Conservation (phyloP, 2,113 vertebrate species). For the Synchiropus splendidus region DNA sequence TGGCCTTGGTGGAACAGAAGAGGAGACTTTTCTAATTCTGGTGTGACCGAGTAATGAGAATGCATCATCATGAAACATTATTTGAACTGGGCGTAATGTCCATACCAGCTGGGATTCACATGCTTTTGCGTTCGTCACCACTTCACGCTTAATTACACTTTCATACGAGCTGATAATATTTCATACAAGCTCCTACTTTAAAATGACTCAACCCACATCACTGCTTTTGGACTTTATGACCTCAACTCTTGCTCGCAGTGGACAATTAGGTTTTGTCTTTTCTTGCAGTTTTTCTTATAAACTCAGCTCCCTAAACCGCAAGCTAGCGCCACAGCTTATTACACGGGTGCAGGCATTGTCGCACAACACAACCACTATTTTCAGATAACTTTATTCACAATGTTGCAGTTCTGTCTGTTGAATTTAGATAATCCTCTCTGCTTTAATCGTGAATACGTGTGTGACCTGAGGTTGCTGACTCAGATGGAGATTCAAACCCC, state of each 20-base stretch:
- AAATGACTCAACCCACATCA: conserved; percentile 41
- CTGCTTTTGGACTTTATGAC: conserved; percentile 24
- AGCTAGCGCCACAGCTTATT: conserved; percentile 25
- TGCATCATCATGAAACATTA: too few relatives aligned
- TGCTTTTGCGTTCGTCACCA: conserved; percentile 38
- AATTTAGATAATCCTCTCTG: too few relatives aligned
- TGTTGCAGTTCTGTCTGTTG: too few relatives aligned
- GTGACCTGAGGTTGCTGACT: conserved; percentile 33
- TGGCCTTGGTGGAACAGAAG: too few relatives aligned
- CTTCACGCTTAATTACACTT: conserved; percentile 28
- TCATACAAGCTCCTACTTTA: conserved; percentile 26
- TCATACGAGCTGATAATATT: conserved; percentile 35
- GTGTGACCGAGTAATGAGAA: too few relatives aligned
- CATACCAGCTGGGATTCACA: conserved; percentile 23
- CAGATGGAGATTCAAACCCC: conserved; percentile 37
- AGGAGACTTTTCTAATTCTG: too few relatives aligned
- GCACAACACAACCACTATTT: conserved; percentile 24
- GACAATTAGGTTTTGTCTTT: too few relatives aligned
- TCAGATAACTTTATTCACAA: too few relatives aligned
- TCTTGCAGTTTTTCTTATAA: conserved; percentile 41
- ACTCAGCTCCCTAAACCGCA: conserved; percentile 42
- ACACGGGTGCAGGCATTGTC: conserved; percentile 23
- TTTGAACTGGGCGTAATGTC: conserved; percentile 4
- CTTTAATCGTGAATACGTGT: too few relatives aligned
- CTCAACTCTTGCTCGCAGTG: too few relatives aligned